Conservation (phyloP, 1,140 invertebrate species). For the Lepidurus packardi region DNA sequence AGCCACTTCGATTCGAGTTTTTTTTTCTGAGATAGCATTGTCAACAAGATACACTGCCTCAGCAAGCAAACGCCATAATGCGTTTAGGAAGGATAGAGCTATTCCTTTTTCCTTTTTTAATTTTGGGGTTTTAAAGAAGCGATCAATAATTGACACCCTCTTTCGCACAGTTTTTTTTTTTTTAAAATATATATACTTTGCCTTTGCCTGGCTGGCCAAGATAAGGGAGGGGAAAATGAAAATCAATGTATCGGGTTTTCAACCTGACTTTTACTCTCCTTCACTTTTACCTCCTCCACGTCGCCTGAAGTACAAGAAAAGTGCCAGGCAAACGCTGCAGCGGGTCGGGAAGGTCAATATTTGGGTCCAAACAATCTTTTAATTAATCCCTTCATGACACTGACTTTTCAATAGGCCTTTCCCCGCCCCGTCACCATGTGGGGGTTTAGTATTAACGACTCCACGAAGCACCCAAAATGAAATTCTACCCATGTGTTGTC, state of each 20-base stretch:
- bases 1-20: background rate
- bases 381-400: slow-evolving; percentile 19
- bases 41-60: background rate
- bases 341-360: slow-evolving; percentile 4
- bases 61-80: background rate
- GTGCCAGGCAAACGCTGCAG: slow-evolving; percentile 14
- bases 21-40: background rate
- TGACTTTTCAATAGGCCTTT: slow-evolving; percentile 6
- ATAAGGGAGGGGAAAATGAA: background rate
- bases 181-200: background rate
- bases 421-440: background rate
- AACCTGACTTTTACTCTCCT: slow-evolving; percentile 3
- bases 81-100: slow-evolving; percentile 1
- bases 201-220: background rate
- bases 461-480: background rate
- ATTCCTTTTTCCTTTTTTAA: background rate
- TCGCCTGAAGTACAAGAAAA: slow-evolving; percentile 2
- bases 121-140: slow-evolving; percentile 2
- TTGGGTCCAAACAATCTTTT: slow-evolving; percentile 8
- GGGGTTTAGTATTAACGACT: background rate
- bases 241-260: slow-evolving; percentile 8
- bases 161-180: background rate
- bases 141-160: slow-evolving; percentile 17
- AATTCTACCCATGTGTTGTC: background rate
- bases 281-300: background rate